Evolutionary conservation across 1,140 invertebrate species (phyloP), one percentile per base, ranked within the genome.

Genomic region (Cyclina sinensis): DNA sequence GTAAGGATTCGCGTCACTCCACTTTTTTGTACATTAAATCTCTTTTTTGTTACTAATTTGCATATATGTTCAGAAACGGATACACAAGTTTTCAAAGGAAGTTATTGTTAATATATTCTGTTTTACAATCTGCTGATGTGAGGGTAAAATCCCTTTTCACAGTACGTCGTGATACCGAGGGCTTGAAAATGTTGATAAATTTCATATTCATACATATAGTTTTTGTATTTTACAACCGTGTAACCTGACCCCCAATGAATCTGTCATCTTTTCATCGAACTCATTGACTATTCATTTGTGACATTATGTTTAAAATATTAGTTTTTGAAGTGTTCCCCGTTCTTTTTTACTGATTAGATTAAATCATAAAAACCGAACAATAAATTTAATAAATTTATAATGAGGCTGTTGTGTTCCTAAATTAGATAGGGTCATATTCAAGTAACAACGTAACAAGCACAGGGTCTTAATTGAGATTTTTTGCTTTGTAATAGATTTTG

Each of bases 321-420:
- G 59, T 27, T 65, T 65, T 65, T 27, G 5, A 65, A 65, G 24
- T 27, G 24, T 16, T 30, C 59, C 30, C 59, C 5, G 24, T 65
- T 65, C 24, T 65, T 65, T 65, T 43, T 65, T 30, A 30, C n/a
- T 65, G 59, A 65, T 65, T 65, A 65, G 59, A 65, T 70, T 35
- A 70, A 37, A 70, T 70, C 65, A 70, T 37, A 39, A 70, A 70
- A 62, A 70, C n/a, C 12, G 24, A 70, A 37, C 65, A 70, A 70
- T 70, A 70, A 70, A 35, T 12, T 27, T 35, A 5, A 70, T 70
- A 70, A 70, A 70, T 70, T 70, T 21, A 27, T 70, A 37, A 70
- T 39, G 32, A 37, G 32, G 30, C 65, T n/a, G 65, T 70, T 37
- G 12, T 70, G 37, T 37, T 70, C 27, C 65, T 18, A 37, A 27